These are phyloP conservation scores for Dicycla oo DNA, from an alignment of 2,888 invertebrate species.

Conservation along the genomic window DNA sequence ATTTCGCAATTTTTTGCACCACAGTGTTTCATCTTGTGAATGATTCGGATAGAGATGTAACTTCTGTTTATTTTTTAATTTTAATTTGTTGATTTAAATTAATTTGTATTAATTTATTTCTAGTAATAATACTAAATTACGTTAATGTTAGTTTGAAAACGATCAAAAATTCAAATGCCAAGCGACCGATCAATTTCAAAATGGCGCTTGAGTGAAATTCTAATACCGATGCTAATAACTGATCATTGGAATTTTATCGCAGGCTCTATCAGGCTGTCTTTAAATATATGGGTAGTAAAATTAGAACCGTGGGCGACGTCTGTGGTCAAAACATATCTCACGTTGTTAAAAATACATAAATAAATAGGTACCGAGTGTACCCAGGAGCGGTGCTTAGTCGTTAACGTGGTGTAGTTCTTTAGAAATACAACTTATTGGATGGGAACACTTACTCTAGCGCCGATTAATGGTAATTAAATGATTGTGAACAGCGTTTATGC, in stretches of 20 bases:
- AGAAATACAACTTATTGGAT: slow-evolving; percentile 35
- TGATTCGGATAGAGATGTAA: slow-evolving; percentile 38
- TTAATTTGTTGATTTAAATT: slow-evolving; percentile 22
- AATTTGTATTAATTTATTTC: slow-evolving; percentile 37
- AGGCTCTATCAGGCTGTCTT: slow-evolving; percentile 56
- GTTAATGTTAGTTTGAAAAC: slow-evolving; percentile 42
- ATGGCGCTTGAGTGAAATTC: slow-evolving; percentile 58
- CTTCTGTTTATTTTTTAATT: slow-evolving; percentile 15
- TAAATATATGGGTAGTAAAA: slow-evolving; percentile 67
- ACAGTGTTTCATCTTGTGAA: slow-evolving; percentile 46
- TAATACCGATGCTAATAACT: slow-evolving; percentile 59
- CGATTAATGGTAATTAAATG: slow-evolving; percentile 44
- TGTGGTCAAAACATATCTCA: slow-evolving; percentile 65
- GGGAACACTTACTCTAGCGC: slow-evolving; percentile 35
- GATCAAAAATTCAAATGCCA: slow-evolving; percentile 53
- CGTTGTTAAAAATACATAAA: slow-evolving; percentile 66
- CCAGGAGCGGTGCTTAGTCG: slow-evolving; percentile 57
- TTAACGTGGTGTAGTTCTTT: slow-evolving; percentile 48
- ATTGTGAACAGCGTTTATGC: slow-evolving; percentile 33
- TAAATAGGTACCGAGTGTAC: slow-evolving; percentile 37
- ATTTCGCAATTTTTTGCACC: slow-evolving; percentile 59
- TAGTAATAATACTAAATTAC: slow-evolving; percentile 37
- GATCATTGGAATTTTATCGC: slow-evolving; percentile 62
- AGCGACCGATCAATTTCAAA: slow-evolving; percentile 56
- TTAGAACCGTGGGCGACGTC: slow-evolving; percentile 59